Base-by-base conservation (phyloP, 1,140 invertebrate species). In the Nixonia krombeini region DNA sequence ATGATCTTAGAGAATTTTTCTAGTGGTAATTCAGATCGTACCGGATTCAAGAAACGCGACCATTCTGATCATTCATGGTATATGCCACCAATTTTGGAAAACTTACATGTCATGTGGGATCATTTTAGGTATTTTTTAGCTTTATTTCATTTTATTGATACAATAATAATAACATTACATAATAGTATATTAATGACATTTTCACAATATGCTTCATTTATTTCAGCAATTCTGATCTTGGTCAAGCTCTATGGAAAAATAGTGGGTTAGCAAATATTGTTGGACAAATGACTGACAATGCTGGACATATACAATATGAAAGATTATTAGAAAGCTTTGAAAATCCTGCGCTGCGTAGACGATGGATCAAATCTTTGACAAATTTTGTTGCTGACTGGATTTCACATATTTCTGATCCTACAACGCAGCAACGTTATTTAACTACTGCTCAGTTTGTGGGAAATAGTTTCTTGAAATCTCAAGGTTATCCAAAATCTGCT, bases 301-400 rank as follows among this genome's bases (percentile, higher is more conserved):
- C 89, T 42, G 93, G 92, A 0, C 88, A 87, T 10, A 83, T 94
- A 41, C 88, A 90, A 56, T 91, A 91, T 64, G 89, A 91, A 42
- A 86, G 87, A 51, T 89, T 94, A 38, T 86, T 93, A 55, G 90
- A 91, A 51, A 91, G 90, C 41, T 88, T 94, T 67, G 92, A 94
- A 67, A 93, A 93, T 74, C 90, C 91, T 15, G 88, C 88, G 2
- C 90, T 93, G 68, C 88, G 93, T 59, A 87, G 90, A 46, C 87
- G 91, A 50, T 94, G 93, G 93, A 91, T 94, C 52, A 90, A 89
- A 51, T 89, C 89, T 4, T 86, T 92, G 6, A 91, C 91, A 1
- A 89, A 89, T 41, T 92, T 91, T 66, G 82, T 94, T 21, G 91
- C 91, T 1, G 90, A 92, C 31, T 90, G 91, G 87, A 87, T 92